These are phyloP conservation scores for Hyperoodon ampullatus DNA, from an alignment of 2,113 vertebrate genomes.

Conservation along the genomic window DNA sequence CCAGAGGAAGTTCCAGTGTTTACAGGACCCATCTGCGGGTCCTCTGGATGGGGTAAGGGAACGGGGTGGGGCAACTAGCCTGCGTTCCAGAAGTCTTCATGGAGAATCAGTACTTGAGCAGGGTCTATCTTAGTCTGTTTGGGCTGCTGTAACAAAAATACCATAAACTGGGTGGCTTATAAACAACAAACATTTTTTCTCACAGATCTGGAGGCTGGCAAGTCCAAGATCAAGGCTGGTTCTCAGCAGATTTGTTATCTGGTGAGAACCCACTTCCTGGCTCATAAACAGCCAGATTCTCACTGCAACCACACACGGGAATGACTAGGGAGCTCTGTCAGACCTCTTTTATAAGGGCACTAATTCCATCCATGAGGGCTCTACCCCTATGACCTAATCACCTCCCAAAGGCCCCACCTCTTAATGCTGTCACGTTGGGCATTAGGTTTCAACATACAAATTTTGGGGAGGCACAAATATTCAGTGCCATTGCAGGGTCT, in stretches of 20 bases:
- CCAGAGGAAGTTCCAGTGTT: background rate
- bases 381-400: background rate
- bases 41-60: background rate
- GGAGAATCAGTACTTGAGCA: background rate
- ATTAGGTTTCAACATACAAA: background rate
- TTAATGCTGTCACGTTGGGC: background rate
- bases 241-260: background rate
- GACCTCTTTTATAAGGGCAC: background rate
- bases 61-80: background rate
- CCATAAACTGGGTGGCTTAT: background rate
- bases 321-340: background rate
- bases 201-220: background rate
- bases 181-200: background rate
- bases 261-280: background rate
- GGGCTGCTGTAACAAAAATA: background rate
- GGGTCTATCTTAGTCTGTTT: background rate
- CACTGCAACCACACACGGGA: background rate
- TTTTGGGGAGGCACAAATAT: background rate
- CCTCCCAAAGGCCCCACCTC: background rate
- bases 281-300: background rate
- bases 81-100: background rate
- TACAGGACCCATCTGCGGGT: background rate
- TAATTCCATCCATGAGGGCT: background rate
- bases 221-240: background rate
- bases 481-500: background rate